A percentile compares a stretch with the other conserved stretches of the same genome.
phyloP scores from a whole-genome alignment of 2,797 vertebrate species.

The Eurystomus glaucurus region DNA sequence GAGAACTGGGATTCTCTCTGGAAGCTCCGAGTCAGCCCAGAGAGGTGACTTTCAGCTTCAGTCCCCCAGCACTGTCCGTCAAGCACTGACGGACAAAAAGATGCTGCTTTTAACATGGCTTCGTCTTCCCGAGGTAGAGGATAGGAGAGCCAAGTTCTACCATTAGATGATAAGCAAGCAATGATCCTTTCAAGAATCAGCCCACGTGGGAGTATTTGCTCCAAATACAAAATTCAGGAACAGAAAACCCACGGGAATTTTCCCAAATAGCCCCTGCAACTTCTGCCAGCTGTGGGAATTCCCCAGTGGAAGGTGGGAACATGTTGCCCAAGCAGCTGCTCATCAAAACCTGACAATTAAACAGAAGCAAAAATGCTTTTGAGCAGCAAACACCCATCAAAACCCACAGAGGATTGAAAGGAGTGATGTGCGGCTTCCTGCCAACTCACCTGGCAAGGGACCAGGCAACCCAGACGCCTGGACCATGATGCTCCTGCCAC shows the following conservation, averaged over 20 bases:
- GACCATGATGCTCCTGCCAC: not conserved
- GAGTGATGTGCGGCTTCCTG: not conserved
- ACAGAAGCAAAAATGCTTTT: not conserved
- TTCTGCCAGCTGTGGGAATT: not conserved
- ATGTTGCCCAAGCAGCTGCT: not conserved
- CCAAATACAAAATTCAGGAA: not conserved
- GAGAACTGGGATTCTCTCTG: not conserved
- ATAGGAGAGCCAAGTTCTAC: not conserved
- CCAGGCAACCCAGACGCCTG: not conserved
- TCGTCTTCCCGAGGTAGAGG: not conserved
- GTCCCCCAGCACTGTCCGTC: not conserved
- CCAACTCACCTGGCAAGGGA: not conserved
- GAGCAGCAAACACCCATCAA: not conserved
- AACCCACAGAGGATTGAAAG: not conserved
- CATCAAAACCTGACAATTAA: not conserved
- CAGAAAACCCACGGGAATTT: not conserved
- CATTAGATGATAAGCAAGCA: not conserved
- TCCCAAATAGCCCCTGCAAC: not conserved
- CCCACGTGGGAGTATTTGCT: not conserved
- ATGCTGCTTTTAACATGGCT: not conserved
- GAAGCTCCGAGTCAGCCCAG: not conserved
- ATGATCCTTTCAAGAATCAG: not conserved
- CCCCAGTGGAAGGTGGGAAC: not conserved
- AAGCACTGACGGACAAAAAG: rapidly evolving
- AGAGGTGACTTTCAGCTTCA: slow-evolving; percentile 36